Base-by-base conservation (phyloP, 2,113 vertebrate species). In the Casuarius casuarius region DNA sequence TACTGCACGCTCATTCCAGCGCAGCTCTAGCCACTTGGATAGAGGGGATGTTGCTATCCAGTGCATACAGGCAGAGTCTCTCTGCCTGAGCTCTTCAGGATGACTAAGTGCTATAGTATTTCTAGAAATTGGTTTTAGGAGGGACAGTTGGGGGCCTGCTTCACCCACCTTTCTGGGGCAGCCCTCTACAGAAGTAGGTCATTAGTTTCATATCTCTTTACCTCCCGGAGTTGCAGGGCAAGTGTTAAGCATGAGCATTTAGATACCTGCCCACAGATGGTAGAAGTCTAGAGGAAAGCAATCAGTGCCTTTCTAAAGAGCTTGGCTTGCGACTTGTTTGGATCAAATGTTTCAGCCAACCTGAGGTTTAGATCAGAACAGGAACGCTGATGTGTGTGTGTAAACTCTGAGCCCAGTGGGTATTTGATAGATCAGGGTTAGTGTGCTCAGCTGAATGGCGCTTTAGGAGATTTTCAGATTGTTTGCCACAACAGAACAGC, bases 1-100 rank as follows among this genome's bases (percentile, higher is more conserved):
- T 79, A 44, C 8, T 25, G 62, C 70, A 42, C 54, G 25, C 31
- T 44, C 20, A 48, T 72, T 16, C 73, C 73, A 87, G 20, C 51
- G 56, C 12, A 28, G 44, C 62, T 84, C 25, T 5, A 77, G 72
- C 68, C 71, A 13, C 22, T 75, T 2, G 3, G 38, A 48, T 72
- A 12, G 88, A 73, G 87, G 29, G 12, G 71, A 46, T 35, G 20
- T 10, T 33, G 65, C 35, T 0, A 0, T 54, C 81, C 25, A 13
- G 7, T 1, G 3, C 14, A 1, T 5, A 2, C 4, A 7, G 40
- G 31, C 33, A 46, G 35, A 19, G 42, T 22, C 31, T 42, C 20
- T 65, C 18, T 13, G 74, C 14, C 63, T 22, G 70, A 10, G 33
- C 33, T 73, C 67, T 48, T 62, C 22, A 9, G 71, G 62, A n/a